These are phyloP conservation scores for Drymonia ruficornis DNA, from an alignment of 2,888 invertebrate species.

Conservation along the genomic window DNA sequence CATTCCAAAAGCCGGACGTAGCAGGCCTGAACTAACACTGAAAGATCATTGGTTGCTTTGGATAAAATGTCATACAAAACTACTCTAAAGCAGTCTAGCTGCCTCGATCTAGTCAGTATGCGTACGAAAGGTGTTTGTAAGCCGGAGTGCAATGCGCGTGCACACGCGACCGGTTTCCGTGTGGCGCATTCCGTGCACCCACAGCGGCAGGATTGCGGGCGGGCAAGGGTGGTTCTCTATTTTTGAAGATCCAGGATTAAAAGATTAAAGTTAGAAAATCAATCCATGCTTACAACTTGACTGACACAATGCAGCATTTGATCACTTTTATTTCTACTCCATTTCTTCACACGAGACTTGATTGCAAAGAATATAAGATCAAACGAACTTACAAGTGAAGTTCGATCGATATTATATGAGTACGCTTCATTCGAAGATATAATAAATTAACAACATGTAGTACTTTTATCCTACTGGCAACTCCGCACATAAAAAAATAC, in stretches of 20 bases:
- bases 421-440: too few species aligned
- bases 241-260: neutral
- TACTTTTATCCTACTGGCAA: slow-evolving; percentile 2
- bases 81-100: neutral
- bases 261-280: neutral
- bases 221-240: neutral
- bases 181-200: slow-evolving; percentile 41
- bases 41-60: neutral
- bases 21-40: too few species aligned
- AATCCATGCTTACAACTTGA: too few species aligned
- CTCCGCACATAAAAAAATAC: slow-evolving; percentile 3
- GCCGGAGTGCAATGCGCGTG: slow-evolving; percentile 17
- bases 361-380: too few species aligned
- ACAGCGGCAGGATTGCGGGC: slow-evolving; percentile 18
- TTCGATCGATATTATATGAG: too few species aligned
- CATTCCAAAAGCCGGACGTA: neutral
- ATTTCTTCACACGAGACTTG: too few species aligned
- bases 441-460: too few species aligned
- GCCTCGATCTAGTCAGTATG: neutral
- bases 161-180: slow-evolving; percentile 47
- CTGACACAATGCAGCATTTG: too few species aligned
- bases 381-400: too few species aligned
- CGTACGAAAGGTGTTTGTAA: slow-evolving; percentile 1
- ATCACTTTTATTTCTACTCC: too few species aligned
- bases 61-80: neutral